Evolutionary conservation across 2,888 invertebrate genomes (phyloP).

Genomic region (Trachelus troglodyta): DNA sequence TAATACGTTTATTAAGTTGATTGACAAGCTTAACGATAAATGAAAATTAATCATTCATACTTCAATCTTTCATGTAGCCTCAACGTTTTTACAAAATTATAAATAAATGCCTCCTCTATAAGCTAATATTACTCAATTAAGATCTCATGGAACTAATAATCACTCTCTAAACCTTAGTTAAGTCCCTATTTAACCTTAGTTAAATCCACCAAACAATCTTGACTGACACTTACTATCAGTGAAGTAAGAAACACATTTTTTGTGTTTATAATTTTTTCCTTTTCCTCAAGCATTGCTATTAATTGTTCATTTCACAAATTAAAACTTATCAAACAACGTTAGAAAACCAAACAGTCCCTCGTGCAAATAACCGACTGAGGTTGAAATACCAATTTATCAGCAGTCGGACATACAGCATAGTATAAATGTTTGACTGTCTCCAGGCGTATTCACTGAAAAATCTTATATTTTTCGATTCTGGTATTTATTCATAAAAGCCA

Average conservation of each 20-base stretch:
- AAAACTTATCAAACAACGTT: neutral
- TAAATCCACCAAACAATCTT: neutral
- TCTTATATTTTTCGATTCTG: too few relatives aligned
- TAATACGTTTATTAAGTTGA: neutral
- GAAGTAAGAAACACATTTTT: constrained; percentile 35
- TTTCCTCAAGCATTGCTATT: neutral
- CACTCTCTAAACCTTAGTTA: neutral
- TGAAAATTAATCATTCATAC: neutral
- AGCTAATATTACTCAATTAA: neutral
- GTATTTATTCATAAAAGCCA: too few relatives aligned
- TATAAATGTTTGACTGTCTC: too few relatives aligned
- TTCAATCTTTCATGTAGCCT: neutral
- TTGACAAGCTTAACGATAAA: neutral
- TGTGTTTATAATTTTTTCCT: neutral
- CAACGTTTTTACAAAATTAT: neutral
- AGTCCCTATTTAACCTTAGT: neutral
- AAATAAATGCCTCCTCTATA: neutral
- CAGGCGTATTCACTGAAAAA: too few relatives aligned
- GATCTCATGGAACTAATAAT: neutral
- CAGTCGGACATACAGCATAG: neutral
- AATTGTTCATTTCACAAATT: neutral
- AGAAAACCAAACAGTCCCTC: neutral
- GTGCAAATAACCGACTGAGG: neutral
- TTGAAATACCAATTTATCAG: neutral
- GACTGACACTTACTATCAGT: constrained; percentile 39